Conservation (phyloP, 2,888 invertebrate species). For the Alsophila aescularia region DNA sequence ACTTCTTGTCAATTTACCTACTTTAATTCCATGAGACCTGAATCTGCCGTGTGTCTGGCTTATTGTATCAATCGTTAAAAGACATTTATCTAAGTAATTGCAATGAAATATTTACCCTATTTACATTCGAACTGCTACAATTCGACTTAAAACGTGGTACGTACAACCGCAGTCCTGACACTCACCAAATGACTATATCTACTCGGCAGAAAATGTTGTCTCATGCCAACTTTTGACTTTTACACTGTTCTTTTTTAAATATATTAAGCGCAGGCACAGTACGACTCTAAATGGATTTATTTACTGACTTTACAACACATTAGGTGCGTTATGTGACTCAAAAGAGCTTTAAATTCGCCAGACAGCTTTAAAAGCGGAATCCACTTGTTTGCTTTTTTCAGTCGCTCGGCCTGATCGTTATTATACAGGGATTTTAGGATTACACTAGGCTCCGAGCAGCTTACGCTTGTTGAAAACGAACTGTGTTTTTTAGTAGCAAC, state of each 20-base stretch:
- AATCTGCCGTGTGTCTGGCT: too few species aligned
- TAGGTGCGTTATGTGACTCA: conserved; percentile 22
- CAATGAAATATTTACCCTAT: too few species aligned
- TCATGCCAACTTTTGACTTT: too few species aligned
- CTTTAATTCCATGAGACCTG: too few species aligned
- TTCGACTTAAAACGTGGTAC: too few species aligned
- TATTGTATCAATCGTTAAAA: too few species aligned
- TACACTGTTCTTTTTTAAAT: not conserved
- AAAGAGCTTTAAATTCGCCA: conserved; percentile 29
- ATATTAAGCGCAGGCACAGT: not conserved
- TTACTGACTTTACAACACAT: conserved; percentile 16
- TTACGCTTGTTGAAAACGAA: conserved; percentile 39
- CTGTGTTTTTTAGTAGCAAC: conserved; percentile 30
- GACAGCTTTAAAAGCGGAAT: conserved; percentile 33
- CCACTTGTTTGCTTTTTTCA: conserved; percentile 35
- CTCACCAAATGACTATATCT: too few species aligned
- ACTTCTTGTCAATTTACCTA: too few species aligned
- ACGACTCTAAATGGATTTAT: conserved; percentile 13
- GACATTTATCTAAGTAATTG: too few species aligned
- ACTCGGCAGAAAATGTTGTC: too few species aligned
- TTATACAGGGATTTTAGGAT: conserved; percentile 39
- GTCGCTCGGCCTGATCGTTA: conserved; percentile 34
- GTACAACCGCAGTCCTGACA: too few species aligned
- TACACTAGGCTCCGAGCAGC: conserved; percentile 35
- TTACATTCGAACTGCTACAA: too few species aligned